Base-by-base conservation (phyloP, 2,888 invertebrate genomes). In the Brenthis hecate region DNA sequence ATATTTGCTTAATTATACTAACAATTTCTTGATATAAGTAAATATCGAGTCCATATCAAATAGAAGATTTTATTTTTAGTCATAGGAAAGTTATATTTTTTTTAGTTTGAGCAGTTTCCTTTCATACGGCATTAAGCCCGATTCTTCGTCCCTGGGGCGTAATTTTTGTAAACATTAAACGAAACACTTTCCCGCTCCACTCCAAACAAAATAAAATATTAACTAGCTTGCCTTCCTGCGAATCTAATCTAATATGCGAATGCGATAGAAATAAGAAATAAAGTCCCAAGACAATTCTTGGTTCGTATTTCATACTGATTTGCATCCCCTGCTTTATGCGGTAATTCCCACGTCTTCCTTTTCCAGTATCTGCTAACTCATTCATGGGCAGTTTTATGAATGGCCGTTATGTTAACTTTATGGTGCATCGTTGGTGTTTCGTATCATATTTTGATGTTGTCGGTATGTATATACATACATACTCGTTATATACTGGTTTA, bases 211-310 rank as follows among this genome's bases (percentile, higher is more conserved):
- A 74, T 74, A 72, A 73, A 74, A 73, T 74, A 74, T 73, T 73
- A 73, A 73, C 69, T 67, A 68, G 53, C 61, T 65, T 47, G 60
- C 47, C 56, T 50, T 54, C 56, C 62, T 65, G 61, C 68, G 70
- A 73, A 70, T 69, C 74, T 68, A 68, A 71, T 67, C 66, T 73
- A 70, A 70, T 74, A 74, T 65, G 66, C 69, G 66, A 69, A 72
- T 73, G 62, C 69, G 68, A 68, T 74, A 71, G 69, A 73, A 70
- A 70, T 70, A 71, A 71, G 66, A 65, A 70, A 66, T 64, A 65
- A 66, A 55, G 47, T 60, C 71, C 63, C 68, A 56, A 65, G 74
- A 65, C 68, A 62, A 67, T 70, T 65, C 48, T 13, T 50, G 56
- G 60, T 70, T 62, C 56, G n/a, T 58, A n/a, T 13, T 48, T 71